Conservation (phyloP, 2,888 invertebrate genomes). For the Cantharis rufa region DNA sequence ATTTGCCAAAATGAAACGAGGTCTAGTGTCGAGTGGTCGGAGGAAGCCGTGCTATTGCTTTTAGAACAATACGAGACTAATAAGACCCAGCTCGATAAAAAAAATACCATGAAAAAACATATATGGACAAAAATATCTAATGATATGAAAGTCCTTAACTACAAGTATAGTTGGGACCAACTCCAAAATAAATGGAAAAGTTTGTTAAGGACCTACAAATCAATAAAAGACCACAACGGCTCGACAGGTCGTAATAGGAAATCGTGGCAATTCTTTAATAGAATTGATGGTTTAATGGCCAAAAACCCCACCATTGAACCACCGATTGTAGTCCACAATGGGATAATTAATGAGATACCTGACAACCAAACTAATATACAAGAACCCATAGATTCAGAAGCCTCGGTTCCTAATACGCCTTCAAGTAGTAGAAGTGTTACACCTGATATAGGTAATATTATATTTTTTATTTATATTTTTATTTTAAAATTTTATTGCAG, state of each 20-base stretch:
- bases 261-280: neutral
- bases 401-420: no score
- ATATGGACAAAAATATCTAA: neutral
- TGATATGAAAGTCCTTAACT: neutral
- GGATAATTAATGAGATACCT: neutral
- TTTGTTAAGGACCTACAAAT: neutral
- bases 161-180: neutral
- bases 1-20: no score
- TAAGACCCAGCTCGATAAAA: neutral
- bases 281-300: neutral
- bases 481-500: no score
- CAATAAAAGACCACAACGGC: neutral
- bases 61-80: neutral
- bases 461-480: no score
- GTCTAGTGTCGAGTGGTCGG: constrained; percentile 1
- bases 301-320: neutral
- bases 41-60: no score
- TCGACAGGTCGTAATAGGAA: neutral
- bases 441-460: no score
- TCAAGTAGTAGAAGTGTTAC: no score
- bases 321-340: neutral
- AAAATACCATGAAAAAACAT: constrained; percentile 4
- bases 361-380: no score
- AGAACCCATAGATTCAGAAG: no score
- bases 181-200: neutral